Evolutionary conservation across 2,797 vertebrate genomes (phyloP).

Genomic region (Centroberyx gerrardi): DNA sequence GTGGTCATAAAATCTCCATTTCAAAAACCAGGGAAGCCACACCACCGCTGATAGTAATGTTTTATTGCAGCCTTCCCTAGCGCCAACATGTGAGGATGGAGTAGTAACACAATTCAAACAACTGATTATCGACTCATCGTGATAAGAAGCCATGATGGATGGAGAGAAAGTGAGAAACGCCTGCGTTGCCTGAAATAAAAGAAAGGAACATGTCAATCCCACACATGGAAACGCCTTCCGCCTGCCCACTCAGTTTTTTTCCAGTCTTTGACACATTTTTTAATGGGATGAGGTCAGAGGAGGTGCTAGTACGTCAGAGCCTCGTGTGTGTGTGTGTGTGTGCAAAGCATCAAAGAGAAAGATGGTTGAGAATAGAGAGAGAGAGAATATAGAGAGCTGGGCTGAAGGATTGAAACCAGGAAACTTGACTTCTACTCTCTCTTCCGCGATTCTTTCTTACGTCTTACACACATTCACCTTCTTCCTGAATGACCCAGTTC

Average conservation of each 20-base stretch:
- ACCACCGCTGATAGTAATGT: background rate
- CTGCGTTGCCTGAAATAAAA: background rate
- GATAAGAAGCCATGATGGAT: background rate
- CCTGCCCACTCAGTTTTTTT: background rate
- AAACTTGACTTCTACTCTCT: too few relatives aligned
- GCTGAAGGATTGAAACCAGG: too few relatives aligned
- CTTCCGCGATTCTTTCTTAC: too few relatives aligned
- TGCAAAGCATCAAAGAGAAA: background rate
- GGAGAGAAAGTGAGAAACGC: background rate
- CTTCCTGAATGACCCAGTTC: background rate
- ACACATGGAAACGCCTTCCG: background rate
- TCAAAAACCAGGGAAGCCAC: background rate
- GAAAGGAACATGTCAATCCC: background rate
- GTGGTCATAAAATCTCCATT: background rate
- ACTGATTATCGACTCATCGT: background rate
- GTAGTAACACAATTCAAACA: conserved; percentile 7
- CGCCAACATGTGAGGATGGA: too few relatives aligned
- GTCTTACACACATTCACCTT: background rate
- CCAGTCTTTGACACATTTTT: background rate
- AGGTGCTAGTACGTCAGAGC: background rate
- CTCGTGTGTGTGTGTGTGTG: conserved; percentile 10
- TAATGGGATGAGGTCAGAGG: conserved; percentile 2
- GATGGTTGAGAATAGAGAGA: too few relatives aligned
- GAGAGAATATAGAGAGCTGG: too few relatives aligned
- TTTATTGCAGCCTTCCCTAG: background rate